Base-by-base conservation (phyloP, 2,888 invertebrate species). In the Ormyrus labotus region DNA sequence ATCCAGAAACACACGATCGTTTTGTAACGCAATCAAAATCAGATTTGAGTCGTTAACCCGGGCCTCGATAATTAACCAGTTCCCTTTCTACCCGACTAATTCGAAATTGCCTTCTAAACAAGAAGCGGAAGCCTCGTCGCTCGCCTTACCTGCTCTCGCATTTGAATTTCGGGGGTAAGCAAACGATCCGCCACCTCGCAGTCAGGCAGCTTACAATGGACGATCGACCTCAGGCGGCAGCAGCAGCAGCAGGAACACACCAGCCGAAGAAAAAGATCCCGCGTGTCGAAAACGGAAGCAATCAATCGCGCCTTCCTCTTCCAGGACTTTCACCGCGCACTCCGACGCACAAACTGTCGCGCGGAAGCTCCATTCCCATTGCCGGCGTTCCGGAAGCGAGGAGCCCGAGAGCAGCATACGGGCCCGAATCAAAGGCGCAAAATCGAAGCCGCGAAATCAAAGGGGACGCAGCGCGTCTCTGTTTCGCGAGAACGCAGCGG, bases 21-120 rank as follows among this genome's bases (percentile, higher is more conserved):
- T 34, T 34, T 34, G 34, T 34, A 34, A 4, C 3, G 34, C 34
- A 34, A 34, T 34, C 34, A 34, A 34, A 34, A 34, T 34, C 34
- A 4, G 34, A 34, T 34, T 34, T 34, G 34, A 34, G 34, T 34
- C 34, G 34, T 34, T 34, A 34, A 34, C 34, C 34, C 34, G 34
- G 34, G 34, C 34, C 34, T 4, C 34, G 34, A 34, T 4, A 34
- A 34, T 34, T 34, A 34, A 34, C 34, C 34, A 34, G 34, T 4
- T 34, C 34, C 34, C 65, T 67, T 67, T 67, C 65, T 53, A 61
- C 11, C 8, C 61, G 71, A 72, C 71, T 72, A 50, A 68, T 50
- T 53, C 53, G 6, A 51, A 51, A 53, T 61, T 51, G 8, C 55
- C 60, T 7, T 58, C 69, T 48, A 70, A 70, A 70, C 70, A 70